phyloP scores from a whole-genome alignment of 2,888 invertebrate genomes.

The Sepiola atlantica region DNA sequence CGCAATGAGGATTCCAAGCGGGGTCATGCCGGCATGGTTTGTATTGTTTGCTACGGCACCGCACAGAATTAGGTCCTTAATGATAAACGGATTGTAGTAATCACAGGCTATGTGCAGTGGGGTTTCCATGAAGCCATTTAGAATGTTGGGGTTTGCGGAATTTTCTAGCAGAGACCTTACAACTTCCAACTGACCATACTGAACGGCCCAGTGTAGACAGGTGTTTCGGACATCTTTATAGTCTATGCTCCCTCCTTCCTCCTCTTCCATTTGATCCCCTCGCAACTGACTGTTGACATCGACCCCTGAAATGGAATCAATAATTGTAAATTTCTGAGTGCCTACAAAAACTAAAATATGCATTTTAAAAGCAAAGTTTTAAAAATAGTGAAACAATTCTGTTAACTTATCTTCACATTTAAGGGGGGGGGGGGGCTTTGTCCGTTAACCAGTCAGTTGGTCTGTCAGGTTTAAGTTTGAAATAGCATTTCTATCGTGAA shows the following conservation, averaged over 20 bases:
- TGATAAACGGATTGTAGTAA: conserved; percentile 36
- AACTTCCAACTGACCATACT: conserved; percentile 40
- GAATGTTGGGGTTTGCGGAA: not conserved
- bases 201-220: conserved; percentile 41
- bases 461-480: not conserved
- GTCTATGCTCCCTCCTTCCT: conserved; percentile 33
- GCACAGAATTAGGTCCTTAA: not conserved
- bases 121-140: conserved; percentile 41
- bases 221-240: conserved; percentile 43
- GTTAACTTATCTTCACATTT: too few relatives aligned
- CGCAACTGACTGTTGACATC: conserved; percentile 34
- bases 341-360: not conserved
- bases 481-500: not conserved
- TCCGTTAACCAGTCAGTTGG: not conserved
- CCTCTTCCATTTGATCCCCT: conserved; percentile 40
- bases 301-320: conserved; percentile 4
- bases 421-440: too few relatives aligned
- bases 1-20: not conserved
- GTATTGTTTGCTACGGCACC: conserved; percentile 37
- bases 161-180: not conserved
- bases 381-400: not conserved
- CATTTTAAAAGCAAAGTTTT: not conserved
- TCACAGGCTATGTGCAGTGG: conserved; percentile 43
- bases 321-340: not conserved
- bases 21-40: conserved; percentile 37